Conservation (phyloP, 1,140 invertebrate species). For the Anastatus disparis region DNA sequence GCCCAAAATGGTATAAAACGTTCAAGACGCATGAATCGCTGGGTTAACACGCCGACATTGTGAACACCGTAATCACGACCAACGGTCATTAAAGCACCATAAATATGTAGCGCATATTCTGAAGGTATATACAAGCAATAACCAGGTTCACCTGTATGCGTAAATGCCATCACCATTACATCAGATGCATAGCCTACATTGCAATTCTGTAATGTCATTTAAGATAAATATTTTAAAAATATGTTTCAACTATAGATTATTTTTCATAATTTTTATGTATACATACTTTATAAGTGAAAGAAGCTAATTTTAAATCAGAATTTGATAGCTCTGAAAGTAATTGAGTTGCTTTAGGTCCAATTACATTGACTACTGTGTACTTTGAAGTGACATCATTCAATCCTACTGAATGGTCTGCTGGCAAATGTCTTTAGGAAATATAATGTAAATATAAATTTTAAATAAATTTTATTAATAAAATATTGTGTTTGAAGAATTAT, state of each 20-base stretch:
- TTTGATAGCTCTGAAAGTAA: slow-evolving; percentile 81
- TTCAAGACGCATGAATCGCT: slow-evolving; percentile 77
- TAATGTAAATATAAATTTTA: neutral
- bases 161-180: slow-evolving; percentile 83
- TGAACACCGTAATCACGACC: slow-evolving; percentile 75
- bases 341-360: slow-evolving; percentile 81
- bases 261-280: neutral
- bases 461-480: too few relatives aligned
- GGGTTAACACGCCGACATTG: slow-evolving; percentile 81
- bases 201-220: slow-evolving; percentile 67
- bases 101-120: slow-evolving; percentile 84
- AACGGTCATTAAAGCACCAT: slow-evolving; percentile 75
- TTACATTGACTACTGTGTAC: slow-evolving; percentile 86
- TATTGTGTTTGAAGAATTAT: too few relatives aligned
- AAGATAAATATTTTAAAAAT: too few relatives aligned
- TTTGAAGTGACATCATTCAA: slow-evolving; percentile 83
- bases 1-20: slow-evolving; percentile 74
- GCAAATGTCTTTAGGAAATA: slow-evolving; percentile 70
- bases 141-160: slow-evolving; percentile 85
- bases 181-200: slow-evolving; percentile 82
- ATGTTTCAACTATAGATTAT: neutral
- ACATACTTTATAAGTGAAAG: slow-evolving; percentile 78
- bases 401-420: slow-evolving; percentile 72
- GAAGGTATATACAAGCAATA: slow-evolving; percentile 85
- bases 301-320: slow-evolving; percentile 74